phyloP scores from a whole-genome alignment of 2,113 vertebrate genomes.

The Epinephelus fuscoguttatus region DNA sequence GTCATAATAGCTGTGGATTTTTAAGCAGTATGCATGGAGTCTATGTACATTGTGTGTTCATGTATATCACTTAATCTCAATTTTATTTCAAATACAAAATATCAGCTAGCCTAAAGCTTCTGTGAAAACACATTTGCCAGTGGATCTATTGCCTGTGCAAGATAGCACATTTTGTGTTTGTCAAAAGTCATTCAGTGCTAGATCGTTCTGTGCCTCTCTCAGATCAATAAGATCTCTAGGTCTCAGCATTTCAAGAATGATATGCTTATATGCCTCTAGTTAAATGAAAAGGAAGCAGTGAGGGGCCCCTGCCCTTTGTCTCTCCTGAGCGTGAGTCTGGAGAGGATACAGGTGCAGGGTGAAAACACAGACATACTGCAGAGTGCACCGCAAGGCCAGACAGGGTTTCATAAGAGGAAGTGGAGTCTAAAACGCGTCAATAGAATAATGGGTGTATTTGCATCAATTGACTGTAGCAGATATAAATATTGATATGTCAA shows the following conservation, averaged over 20 bases:
- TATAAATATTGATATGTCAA: neutral
- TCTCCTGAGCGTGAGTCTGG: conserved; percentile 19
- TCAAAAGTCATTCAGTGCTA: conserved; percentile 14
- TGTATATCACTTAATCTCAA: neutral
- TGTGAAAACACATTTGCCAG: neutral
- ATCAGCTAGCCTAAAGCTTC: neutral
- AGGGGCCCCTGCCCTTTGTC: conserved; percentile 19
- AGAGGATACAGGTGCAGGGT: conserved; percentile 52
- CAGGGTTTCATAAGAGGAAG: conserved; percentile 55
- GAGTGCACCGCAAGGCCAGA: neutral
- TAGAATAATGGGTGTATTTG: neutral
- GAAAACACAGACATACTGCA: conserved; percentile 5
- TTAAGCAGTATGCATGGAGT: neutral
- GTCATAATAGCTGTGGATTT: neutral
- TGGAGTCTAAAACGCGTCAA: conserved; percentile 35
- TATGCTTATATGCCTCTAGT: conserved; percentile 11
- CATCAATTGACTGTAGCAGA: neutral
- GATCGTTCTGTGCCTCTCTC: neutral
- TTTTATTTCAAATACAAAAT: neutral
- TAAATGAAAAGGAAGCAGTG: conserved; percentile 25
- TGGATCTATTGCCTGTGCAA: neutral
- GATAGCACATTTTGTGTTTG: neutral
- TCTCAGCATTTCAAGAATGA: conserved; percentile 56
- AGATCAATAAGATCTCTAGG: conserved; percentile 18
- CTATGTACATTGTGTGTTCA: neutral